phyloP scores from a whole-genome alignment of 2,797 vertebrate genomes.

The Rhadinocentrus ornatus region DNA sequence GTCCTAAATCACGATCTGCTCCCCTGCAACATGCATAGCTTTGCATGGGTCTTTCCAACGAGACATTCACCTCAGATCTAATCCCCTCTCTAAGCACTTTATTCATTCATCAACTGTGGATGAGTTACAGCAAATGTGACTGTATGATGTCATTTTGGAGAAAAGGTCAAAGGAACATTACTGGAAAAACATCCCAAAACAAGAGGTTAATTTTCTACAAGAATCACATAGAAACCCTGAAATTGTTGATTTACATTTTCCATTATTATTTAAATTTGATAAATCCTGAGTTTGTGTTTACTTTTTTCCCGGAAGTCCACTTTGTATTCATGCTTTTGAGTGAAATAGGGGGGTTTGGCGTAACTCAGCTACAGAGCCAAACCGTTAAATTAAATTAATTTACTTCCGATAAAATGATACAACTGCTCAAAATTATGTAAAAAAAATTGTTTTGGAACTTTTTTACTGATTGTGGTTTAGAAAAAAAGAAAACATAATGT shows the following conservation, averaged over 20 bases:
- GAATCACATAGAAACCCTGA: slow-evolving; percentile 1
- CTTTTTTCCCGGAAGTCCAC: background rate
- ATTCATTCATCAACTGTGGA: slow-evolving; percentile 38
- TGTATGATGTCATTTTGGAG: slow-evolving; percentile 25
- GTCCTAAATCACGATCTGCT: slow-evolving; percentile 61
- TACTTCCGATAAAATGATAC: background rate
- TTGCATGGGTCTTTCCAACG: slow-evolving; percentile 67
- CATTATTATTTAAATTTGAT: slow-evolving; percentile 24
- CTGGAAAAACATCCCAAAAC: background rate
- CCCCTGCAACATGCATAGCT: slow-evolving; percentile 69
- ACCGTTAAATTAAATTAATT: slow-evolving; percentile 13
- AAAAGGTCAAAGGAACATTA: slow-evolving; percentile 9
- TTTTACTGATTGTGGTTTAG: too few species aligned
- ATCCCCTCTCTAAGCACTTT: slow-evolving; percentile 53
- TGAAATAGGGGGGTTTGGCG: background rate
- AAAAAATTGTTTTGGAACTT: background rate
- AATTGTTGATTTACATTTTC: slow-evolving; percentile 13
- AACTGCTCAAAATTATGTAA: background rate
- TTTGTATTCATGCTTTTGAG: slow-evolving; percentile 17
- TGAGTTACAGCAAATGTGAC: slow-evolving; percentile 40
- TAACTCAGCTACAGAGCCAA: slow-evolving; percentile 6
- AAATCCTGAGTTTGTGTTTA: slow-evolving; percentile 26
- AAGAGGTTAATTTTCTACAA: slow-evolving; percentile 6
- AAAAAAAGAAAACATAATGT: too few species aligned
- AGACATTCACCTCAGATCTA: slow-evolving; percentile 78